Evolutionary conservation across 2,113 vertebrate species (phyloP).

Genomic region (Prionailurus bengalensis): DNA sequence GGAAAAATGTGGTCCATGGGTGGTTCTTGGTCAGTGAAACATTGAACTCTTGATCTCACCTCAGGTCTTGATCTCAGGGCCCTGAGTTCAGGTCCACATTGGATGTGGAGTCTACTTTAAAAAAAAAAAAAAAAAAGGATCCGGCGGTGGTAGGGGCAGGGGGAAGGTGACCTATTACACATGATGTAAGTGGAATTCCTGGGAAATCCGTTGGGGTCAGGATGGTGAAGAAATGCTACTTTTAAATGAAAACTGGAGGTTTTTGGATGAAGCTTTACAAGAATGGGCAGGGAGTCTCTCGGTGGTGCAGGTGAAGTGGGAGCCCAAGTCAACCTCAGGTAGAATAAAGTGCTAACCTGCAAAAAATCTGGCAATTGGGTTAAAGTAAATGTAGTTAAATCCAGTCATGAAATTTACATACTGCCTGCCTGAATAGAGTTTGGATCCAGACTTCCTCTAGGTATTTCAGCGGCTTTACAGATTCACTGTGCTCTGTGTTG

Average conservation of each 20-base stretch:
- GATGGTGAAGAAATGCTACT: conserved; percentile 12
- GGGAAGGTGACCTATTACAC: not conserved
- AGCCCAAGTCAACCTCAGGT: not conserved
- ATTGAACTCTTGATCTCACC: too few species aligned
- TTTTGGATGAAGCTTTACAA: not conserved
- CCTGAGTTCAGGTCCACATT: too few species aligned
- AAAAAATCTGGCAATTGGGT: not conserved
- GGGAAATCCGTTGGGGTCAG: not conserved
- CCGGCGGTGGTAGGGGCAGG: not conserved
- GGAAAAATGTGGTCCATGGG: too few species aligned
- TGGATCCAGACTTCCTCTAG: not conserved
- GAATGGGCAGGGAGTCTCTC: not conserved
- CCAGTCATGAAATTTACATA: not conserved
- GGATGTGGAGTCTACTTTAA: too few species aligned
- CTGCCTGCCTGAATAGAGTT: not conserved
- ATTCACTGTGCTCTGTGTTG: not conserved
- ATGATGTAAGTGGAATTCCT: not conserved
- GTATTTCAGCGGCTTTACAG: not conserved
- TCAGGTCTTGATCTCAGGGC: too few species aligned
- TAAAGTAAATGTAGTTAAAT: conserved; percentile 23
- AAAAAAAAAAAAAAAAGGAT: too few species aligned
- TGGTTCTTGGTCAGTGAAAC: too few species aligned
- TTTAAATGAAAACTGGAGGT: conserved; percentile 24
- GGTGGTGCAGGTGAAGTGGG: not conserved
- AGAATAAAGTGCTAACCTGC: not conserved